Conservation (phyloP, 1,140 invertebrate species). For the Sycophila sp. region DNA sequence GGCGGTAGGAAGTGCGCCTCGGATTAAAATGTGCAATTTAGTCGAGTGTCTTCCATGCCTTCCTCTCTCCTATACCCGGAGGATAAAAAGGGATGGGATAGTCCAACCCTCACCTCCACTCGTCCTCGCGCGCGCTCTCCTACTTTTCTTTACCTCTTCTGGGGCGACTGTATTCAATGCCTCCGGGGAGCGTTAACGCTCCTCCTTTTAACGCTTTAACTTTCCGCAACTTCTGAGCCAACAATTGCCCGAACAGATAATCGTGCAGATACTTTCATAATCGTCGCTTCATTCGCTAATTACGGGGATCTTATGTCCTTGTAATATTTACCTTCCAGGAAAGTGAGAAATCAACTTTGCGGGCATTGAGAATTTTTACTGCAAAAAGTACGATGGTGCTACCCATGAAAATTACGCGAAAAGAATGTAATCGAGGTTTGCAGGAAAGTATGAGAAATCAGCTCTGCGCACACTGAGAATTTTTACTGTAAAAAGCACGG, state of each 20-base stretch:
- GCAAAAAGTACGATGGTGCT: no score
- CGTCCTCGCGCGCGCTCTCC: not conserved
- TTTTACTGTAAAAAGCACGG: no score
- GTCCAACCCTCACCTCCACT: no score
- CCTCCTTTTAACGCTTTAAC: slow-evolving; percentile 25
- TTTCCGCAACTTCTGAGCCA: not conserved
- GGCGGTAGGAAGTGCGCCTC: not conserved
- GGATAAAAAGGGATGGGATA: no score
- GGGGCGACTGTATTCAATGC: slow-evolving; percentile 4
- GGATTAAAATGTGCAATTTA: slow-evolving; percentile 35
- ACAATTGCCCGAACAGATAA: slow-evolving; percentile 16
- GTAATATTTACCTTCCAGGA: no score
- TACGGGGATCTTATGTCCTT: no score
- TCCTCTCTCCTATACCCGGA: not conserved
- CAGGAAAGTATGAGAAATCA: no score
- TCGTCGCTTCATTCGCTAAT: slow-evolving; percentile 18
- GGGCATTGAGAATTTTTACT: no score
- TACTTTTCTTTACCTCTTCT: not conserved
- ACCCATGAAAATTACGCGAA: no score
- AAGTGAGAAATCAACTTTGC: no score
- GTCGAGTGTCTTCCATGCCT: slow-evolving; percentile 26
- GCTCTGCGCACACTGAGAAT: no score
- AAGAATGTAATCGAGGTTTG: no score
- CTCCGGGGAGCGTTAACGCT: slow-evolving; percentile 13
- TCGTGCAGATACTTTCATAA: not conserved